A percentile compares a stretch with the other conserved stretches of the same genome.
Evolutionary conservation across 2,888 invertebrate genomes (phyloP).

Genomic region (Tenthredo livida): DNA sequence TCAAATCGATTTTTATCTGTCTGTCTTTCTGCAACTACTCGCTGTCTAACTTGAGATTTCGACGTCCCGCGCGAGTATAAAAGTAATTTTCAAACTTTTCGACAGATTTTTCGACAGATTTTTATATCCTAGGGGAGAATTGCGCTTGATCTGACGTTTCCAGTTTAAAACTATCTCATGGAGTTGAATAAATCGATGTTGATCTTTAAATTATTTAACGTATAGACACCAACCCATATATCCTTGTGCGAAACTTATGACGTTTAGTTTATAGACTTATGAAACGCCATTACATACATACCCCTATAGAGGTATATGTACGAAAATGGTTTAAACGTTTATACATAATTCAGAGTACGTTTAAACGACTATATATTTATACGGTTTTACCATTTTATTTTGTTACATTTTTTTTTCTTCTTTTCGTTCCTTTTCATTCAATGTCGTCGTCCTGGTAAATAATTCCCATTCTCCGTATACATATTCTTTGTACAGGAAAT

Average conservation of each 20-base stretch:
- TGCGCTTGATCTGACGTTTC: conserved; percentile 14
- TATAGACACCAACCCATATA: background rate
- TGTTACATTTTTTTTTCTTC: background rate
- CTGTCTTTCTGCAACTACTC: background rate
- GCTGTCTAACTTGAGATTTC: background rate
- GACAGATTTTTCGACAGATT: background rate
- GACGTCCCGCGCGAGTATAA: background rate
- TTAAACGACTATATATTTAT: conserved; percentile 22
- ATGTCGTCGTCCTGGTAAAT: background rate
- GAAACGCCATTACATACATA: background rate
- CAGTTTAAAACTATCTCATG: conserved; percentile 7
- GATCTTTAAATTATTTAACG: background rate
- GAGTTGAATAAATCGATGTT: conserved; percentile 7
- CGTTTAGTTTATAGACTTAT: background rate
- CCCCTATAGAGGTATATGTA: background rate
- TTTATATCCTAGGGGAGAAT: background rate
- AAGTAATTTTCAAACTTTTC: conserved; percentile 39
- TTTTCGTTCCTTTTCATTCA: background rate
- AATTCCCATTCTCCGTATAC: conserved; percentile 48
- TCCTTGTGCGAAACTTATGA: background rate
- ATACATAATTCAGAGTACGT: conserved; percentile 52
- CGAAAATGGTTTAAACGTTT: conserved; percentile 47
- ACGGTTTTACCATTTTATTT: background rate
- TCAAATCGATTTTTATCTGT: background rate
- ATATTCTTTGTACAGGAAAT: conserved; percentile 41